A percentile compares a stretch with the other conserved stretches of the same genome.
Conservation (phyloP, 2,888 invertebrate genomes). For the Leucozona laternaria region DNA sequence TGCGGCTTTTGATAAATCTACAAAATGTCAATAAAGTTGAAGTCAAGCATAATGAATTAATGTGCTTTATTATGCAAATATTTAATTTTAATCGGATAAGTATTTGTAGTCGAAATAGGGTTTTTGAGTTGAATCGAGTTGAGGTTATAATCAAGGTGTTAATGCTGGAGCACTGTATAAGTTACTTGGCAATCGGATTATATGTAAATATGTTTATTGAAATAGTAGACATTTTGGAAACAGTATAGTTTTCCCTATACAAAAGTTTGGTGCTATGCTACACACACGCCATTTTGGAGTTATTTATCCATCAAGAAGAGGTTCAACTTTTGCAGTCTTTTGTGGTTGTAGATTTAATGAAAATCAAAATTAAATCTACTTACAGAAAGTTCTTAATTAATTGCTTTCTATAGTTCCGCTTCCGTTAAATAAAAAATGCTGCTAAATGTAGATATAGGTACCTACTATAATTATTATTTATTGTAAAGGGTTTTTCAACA, state of each 20-base stretch:
- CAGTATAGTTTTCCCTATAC: background rate
- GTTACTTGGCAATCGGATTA: constrained; percentile 18
- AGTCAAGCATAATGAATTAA: background rate
- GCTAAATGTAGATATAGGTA: too few relatives aligned
- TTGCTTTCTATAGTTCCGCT: too few relatives aligned
- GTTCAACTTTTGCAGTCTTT: too few relatives aligned
- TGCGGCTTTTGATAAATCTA: constrained; percentile 2
- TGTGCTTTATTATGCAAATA: constrained; percentile 1
- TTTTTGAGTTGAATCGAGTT: background rate
- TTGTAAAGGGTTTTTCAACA: too few relatives aligned
- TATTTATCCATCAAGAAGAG: too few relatives aligned
- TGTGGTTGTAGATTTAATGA: too few relatives aligned
- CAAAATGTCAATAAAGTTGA: constrained; percentile 35
- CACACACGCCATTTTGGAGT: too few relatives aligned
- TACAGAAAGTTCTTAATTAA: too few relatives aligned
- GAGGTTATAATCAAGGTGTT: background rate
- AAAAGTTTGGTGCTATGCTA: background rate
- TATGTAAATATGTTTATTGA: constrained; percentile 6
- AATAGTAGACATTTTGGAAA: constrained; percentile 1
- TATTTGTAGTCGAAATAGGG: background rate
- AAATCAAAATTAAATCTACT: too few relatives aligned
- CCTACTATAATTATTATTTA: too few relatives aligned
- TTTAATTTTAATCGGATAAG: constrained; percentile 7
- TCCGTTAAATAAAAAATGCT: too few relatives aligned
- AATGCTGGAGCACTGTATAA: background rate